phyloP scores from a whole-genome alignment of 1,140 invertebrate genomes.

The Alviniconcha marisindica region DNA sequence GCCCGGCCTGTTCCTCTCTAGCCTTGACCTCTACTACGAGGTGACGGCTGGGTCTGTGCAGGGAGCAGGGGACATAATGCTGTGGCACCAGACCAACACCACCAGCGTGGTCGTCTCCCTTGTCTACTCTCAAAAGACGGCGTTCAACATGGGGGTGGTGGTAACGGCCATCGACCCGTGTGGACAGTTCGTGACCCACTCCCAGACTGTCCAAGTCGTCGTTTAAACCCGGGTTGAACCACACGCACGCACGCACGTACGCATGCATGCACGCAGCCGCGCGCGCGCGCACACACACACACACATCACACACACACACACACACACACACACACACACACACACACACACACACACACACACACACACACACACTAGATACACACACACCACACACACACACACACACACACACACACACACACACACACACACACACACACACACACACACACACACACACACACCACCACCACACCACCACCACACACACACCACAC shows the following conservation, averaged over 20 bases:
- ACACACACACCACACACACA: neutral
- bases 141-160: neutral
- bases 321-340: neutral
- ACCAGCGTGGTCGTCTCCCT: slow-evolving; percentile 39
- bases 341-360: neutral
- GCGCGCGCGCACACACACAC: too few relatives aligned
- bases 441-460: neutral
- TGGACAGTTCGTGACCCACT: neutral
- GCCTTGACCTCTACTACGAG: slow-evolving; percentile 45
- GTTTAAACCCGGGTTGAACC: neutral
- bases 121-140: neutral
- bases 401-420: neutral
- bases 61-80: slow-evolving; percentile 48
- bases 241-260: neutral
- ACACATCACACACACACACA: slow-evolving; percentile 4
- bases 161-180: slow-evolving; percentile 19
- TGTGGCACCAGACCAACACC: slow-evolving; percentile 47
- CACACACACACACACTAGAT: neutral
- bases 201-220: neutral
- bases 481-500: too few relatives aligned
- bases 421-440: slow-evolving; percentile 16
- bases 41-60: slow-evolving; percentile 41
- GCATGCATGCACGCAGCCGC: neutral
- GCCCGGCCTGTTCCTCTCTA: slow-evolving; percentile 42
- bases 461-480: too few relatives aligned